Conservation (phyloP, 2,113 vertebrate genomes). For the Oceanites oceanicus region DNA sequence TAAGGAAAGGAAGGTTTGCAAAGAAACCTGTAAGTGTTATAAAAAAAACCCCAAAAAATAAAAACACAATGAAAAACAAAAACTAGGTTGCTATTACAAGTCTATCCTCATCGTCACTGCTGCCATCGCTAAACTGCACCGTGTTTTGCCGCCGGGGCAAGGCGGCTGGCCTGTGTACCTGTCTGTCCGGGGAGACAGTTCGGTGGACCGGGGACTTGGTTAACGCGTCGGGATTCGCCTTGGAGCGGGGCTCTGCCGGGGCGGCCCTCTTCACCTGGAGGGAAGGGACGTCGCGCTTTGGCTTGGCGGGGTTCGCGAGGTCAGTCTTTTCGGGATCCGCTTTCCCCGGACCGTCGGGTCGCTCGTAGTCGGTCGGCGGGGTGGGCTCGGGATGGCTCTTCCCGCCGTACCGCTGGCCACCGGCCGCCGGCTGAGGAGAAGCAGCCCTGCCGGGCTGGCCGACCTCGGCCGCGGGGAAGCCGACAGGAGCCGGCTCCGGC, state of each 20-base stretch:
- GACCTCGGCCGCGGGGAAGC: background rate
- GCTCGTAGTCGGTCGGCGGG: background rate
- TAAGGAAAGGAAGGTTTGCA: constrained; percentile 83
- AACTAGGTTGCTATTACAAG: constrained; percentile 93
- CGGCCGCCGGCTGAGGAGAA: constrained; percentile 54
- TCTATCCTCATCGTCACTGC: constrained; percentile 95
- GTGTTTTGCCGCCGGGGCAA: constrained; percentile 72
- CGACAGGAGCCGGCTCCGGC: background rate
- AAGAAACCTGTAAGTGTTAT: constrained; percentile 88
- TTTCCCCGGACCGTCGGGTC: background rate
- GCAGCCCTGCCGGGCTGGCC: background rate
- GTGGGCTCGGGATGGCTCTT: background rate
- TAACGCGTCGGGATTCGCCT: background rate
- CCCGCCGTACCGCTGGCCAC: background rate
- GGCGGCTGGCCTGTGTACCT: constrained; percentile 34
- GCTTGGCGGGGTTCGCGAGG: background rate
- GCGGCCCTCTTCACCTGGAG: constrained; percentile 6
- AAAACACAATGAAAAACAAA: constrained; percentile 69
- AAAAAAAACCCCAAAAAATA: constrained; percentile 57
- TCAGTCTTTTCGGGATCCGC: constrained; percentile 30
- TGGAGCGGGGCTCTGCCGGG: background rate
- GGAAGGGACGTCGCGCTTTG: constrained; percentile 13
- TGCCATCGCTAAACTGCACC: constrained; percentile 85
- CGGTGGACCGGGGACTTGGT: background rate
- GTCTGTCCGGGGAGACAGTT: constrained; percentile 40